These are phyloP conservation scores for Pangasius sanitwongsei DNA, from an alignment of 2,797 vertebrate species.

Conservation along the genomic window DNA sequence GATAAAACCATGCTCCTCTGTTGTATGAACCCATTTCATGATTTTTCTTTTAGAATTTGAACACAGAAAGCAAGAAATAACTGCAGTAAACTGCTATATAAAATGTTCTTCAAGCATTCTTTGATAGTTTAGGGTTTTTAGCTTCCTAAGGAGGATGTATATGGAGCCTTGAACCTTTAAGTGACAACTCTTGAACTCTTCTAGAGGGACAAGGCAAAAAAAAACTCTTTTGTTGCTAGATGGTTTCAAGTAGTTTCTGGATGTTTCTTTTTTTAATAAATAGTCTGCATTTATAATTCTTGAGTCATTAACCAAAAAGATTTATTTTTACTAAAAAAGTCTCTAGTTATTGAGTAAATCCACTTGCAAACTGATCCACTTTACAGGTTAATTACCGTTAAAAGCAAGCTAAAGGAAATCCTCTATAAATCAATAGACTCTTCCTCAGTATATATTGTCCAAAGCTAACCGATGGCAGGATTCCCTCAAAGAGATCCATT, in stretches of 20 bases:
- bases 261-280: neutral
- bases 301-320: neutral
- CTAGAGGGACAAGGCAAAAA: neutral
- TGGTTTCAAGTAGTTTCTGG: neutral
- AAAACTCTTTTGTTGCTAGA: neutral
- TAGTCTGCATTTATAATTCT: neutral
- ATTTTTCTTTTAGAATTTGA: neutral
- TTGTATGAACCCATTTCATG: neutral
- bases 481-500: slow-evolving; percentile 39
- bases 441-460: slow-evolving; percentile 43
- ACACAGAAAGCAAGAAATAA: neutral
- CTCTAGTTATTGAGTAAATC: neutral
- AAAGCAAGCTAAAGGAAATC: slow-evolving; percentile 62
- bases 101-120: neutral
- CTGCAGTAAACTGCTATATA: neutral
- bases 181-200: neutral
- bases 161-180: neutral
- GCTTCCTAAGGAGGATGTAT: neutral
- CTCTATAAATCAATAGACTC: slow-evolving; percentile 61
- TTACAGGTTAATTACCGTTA: slow-evolving; percentile 31
- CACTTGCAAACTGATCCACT: neutral
- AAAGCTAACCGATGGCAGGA: slow-evolving; percentile 41
- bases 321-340: neutral
- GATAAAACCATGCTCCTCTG: neutral
- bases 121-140: neutral